Base-by-base conservation (phyloP, 2,113 vertebrate genomes). In the Halcyon malimbica region DNA sequence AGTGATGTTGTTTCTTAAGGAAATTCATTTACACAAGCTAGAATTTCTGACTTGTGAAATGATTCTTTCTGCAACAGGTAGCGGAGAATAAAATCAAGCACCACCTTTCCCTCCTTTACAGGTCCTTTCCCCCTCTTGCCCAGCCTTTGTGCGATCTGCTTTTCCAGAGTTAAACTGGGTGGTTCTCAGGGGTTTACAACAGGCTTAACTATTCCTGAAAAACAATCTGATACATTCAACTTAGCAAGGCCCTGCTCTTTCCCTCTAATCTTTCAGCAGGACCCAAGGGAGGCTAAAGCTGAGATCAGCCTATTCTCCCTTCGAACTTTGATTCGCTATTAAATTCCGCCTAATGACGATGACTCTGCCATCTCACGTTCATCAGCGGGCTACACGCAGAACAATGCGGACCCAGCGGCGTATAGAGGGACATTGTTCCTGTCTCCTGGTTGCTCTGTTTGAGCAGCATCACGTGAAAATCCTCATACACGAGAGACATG, bases 281-380 rank as follows among this genome's bases (percentile, higher is more conserved):
- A 97, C 99, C 99, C 99, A 99, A 97, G 99, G 99, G 99, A 99
- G 98, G 98, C 99, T 99, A 98, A 99, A 98, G 98, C 98, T 99
- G 98, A 99, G 99, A 99, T 98, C 97, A 95, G 97, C 94, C 99
- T 99, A 99, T 99, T 99, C 99, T 99, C 98, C 98, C 95, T 94
- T 96, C 97, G 90, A 99, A 99, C 99, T 99, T 99, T 99, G 99
- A 99, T 99, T 99, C 98, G 94, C 99, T 99, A 99, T 99, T 99
- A 99, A 99, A 99, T 99, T 99, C 99, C 99, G 98, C 98, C 98
- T 99, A 99, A 99, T 99, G 98, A 98, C 98, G 98, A 98, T 98
- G 99, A 98, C 98, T 98, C 94, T 97, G 98, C 98, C 98, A 98
- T 99, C 98, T 99, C 98, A 98, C 98, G 94, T 99, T 99, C 98